Conservation (phyloP, 1,140 invertebrate genomes). For the Diorhabda elongata region DNA sequence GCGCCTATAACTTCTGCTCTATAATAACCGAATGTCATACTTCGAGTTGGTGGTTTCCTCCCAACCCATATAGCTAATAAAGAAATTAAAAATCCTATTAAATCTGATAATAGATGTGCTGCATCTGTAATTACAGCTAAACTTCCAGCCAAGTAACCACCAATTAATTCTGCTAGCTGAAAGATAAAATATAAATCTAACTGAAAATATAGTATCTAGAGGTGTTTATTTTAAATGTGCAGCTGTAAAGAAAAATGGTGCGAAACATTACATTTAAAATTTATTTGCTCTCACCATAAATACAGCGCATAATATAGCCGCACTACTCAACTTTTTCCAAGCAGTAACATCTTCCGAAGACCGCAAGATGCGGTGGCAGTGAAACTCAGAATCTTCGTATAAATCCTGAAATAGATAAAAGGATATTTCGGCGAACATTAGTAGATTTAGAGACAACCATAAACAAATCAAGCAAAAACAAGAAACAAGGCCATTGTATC, state of each 20-base stretch:
- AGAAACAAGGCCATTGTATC: background rate
- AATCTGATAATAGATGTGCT: constrained; percentile 78
- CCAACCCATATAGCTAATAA: constrained; percentile 71
- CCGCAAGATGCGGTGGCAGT: constrained; percentile 37
- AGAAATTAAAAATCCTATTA: constrained; percentile 76
- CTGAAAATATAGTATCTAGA: background rate
- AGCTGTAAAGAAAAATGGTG: too few relatives aligned
- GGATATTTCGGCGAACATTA: constrained; percentile 5
- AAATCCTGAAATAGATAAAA: constrained; percentile 27
- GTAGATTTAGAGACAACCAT: background rate
- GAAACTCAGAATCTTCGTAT: constrained; percentile 35
- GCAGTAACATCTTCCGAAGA: constrained; percentile 32
- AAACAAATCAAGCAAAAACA: constrained; percentile 5
- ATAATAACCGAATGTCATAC: constrained; percentile 77
- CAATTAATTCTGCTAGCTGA: constrained; percentile 64
- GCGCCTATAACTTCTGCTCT: constrained; percentile 65
- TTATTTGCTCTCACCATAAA: constrained; percentile 56
- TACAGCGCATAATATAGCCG: constrained; percentile 57
- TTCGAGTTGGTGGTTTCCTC: constrained; percentile 58
- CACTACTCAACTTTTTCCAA: constrained; percentile 51
- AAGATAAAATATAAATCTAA: constrained; percentile 24
- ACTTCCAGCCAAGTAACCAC: constrained; percentile 75
- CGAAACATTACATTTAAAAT: too few relatives aligned
- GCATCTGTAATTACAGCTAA: constrained; percentile 81
- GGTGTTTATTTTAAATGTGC: constrained; percentile 5